These are phyloP conservation scores for Leucoma salicis DNA, from an alignment of 2,888 invertebrate species.

Conservation along the genomic window DNA sequence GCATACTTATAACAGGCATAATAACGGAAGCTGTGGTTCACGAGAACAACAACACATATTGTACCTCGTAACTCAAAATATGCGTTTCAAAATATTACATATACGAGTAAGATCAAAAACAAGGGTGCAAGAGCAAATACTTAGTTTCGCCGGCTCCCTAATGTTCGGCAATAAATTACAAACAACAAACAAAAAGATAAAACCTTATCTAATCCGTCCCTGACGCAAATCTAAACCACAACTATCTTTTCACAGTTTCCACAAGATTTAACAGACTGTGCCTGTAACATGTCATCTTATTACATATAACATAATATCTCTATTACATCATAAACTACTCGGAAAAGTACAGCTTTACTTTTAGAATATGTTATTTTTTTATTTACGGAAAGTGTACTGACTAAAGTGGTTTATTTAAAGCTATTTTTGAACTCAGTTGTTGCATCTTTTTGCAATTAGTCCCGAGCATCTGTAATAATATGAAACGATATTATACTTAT, in stretches of 20 bases:
- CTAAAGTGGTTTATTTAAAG: no score
- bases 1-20: neutral
- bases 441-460: no score
- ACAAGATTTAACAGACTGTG: slow-evolving; percentile 63
- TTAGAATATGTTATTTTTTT: no score
- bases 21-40: neutral
- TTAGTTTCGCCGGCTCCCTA: slow-evolving; percentile 41
- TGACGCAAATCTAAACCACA: slow-evolving; percentile 39
- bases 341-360: no score
- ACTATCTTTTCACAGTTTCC: slow-evolving; percentile 66
- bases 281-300: slow-evolving; percentile 51
- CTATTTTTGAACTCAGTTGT: no score
- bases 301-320: slow-evolving; percentile 45
- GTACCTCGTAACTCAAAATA: slow-evolving; percentile 25
- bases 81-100: slow-evolving; percentile 27
- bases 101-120: slow-evolving; percentile 38
- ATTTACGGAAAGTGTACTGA: no score
- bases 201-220: slow-evolving; percentile 46
- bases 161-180: slow-evolving; percentile 60
- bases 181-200: slow-evolving; percentile 59
- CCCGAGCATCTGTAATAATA: no score
- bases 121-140: slow-evolving; percentile 35
- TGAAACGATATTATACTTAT: no score
- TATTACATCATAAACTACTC: slow-evolving; percentile 12
- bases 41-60: slow-evolving; percentile 15